Evolutionary conservation across 2,797 vertebrate species (phyloP).

Genomic region (Amniataba percoides): DNA sequence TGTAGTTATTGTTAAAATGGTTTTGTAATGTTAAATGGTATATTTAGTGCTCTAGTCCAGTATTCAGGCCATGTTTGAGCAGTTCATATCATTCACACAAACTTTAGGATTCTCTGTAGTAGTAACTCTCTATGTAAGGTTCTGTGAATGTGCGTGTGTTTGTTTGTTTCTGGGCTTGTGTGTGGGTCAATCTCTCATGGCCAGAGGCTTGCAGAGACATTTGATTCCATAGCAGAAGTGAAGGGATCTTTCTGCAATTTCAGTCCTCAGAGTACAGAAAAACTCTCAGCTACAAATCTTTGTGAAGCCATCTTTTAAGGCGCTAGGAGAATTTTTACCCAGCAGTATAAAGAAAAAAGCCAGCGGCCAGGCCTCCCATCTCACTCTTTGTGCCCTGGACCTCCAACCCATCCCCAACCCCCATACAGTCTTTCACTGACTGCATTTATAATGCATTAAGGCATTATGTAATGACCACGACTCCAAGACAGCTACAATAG

Average conservation of each 20-base stretch:
- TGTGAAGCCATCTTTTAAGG: conserved; percentile 12
- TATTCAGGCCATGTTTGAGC: neutral
- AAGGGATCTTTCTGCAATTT: conserved; percentile 33
- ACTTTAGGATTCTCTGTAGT: neutral
- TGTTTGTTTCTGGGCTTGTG: conserved; percentile 20
- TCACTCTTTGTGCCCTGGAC: conserved; percentile 31
- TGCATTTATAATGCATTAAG: conserved; percentile 72
- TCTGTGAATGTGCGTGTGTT: neutral
- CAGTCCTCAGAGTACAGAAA: conserved; percentile 15
- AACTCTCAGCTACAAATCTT: conserved; percentile 25
- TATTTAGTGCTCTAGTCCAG: neutral
- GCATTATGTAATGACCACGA: conserved; percentile 75
- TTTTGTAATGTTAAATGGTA: neutral
- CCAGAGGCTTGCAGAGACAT: conserved; percentile 40
- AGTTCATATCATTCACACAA: neutral
- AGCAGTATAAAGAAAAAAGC: conserved; percentile 13
- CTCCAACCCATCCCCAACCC: conserved; percentile 40
- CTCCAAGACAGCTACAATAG: conserved; percentile 68
- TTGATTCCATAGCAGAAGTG: conserved; percentile 33
- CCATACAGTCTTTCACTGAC: conserved; percentile 51
- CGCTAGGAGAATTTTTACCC: conserved; percentile 26
- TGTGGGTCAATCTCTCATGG: conserved; percentile 30
- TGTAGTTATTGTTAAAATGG: neutral
- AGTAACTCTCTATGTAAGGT: neutral
- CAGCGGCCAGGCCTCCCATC: neutral